phyloP scores from a whole-genome alignment of 2,797 vertebrate species.

The Onychomys arenicola region DNA sequence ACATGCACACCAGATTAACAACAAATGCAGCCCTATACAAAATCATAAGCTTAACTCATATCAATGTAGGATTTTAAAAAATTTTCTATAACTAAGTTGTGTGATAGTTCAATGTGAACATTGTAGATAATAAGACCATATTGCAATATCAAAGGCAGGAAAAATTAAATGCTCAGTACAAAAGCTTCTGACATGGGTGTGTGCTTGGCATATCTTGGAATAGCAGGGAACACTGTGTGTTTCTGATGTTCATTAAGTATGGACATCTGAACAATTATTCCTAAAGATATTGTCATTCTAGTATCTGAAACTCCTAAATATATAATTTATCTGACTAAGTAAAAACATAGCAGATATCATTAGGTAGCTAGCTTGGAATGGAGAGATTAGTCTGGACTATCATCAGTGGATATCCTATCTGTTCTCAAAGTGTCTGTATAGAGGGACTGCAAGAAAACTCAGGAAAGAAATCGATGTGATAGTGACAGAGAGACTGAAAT shows the following conservation, averaged over 20 bases:
- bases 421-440: background rate
- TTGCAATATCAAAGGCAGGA: background rate
- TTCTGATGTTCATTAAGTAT: background rate
- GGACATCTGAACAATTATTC: background rate
- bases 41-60: background rate
- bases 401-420: background rate
- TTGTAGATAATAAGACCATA: background rate
- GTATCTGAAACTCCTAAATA: background rate
- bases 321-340: no score
- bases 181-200: background rate
- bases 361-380: background rate
- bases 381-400: background rate
- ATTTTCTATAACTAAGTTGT: background rate
- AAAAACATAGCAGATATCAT: background rate
- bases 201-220: background rate
- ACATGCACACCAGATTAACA: background rate
- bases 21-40: background rate
- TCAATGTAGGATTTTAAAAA: background rate
- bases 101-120: no score
- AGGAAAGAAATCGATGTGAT: background rate
- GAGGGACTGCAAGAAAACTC: background rate
- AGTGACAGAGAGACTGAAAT: background rate
- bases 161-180: no score
- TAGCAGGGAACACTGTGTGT: background rate
- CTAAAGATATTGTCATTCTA: no score